Conservation (phyloP, 2,888 invertebrate species). For the Criorhina ranunculi region DNA sequence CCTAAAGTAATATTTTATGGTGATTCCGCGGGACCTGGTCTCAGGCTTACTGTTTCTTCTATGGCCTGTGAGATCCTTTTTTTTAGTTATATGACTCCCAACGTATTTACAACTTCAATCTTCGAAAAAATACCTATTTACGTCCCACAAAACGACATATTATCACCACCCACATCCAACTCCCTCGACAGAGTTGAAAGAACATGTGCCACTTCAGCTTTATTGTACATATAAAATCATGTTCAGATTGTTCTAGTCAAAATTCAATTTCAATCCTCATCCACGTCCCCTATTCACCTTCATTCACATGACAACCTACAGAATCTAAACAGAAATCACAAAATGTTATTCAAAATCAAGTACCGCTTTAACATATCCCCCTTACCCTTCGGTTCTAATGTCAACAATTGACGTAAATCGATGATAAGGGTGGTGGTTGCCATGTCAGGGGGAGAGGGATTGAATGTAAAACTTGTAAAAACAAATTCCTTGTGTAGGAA, state of each 20-base stretch:
- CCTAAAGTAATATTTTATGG: too few relatives aligned
- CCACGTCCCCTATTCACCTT: not conserved
- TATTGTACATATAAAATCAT: constrained; percentile 58
- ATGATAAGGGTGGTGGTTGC: constrained; percentile 52
- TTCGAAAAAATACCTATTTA: too few relatives aligned
- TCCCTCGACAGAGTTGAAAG: not conserved
- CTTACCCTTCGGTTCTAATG: constrained; percentile 34
- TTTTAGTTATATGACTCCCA: too few relatives aligned
- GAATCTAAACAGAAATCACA: constrained; percentile 63
- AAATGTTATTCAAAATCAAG: constrained; percentile 74
- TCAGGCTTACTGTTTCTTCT: too few relatives aligned
- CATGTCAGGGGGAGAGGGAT: not conserved
- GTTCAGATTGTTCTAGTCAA: constrained; percentile 50
- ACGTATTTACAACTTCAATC: too few relatives aligned
- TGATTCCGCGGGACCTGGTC: too few relatives aligned
- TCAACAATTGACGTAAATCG: constrained; percentile 73
- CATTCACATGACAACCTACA: constrained; percentile 25
- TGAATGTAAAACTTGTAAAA: constrained; percentile 70
- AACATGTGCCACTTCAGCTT: constrained; percentile 36
- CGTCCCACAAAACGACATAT: not conserved
- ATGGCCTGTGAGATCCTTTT: too few relatives aligned
- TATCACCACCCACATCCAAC: not conserved
- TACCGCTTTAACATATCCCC: constrained; percentile 40
- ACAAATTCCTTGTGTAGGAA: constrained; percentile 41
- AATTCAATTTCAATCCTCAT: constrained; percentile 46